phyloP scores from a whole-genome alignment of 2,888 invertebrate genomes.

The Melanostoma mellinum region DNA sequence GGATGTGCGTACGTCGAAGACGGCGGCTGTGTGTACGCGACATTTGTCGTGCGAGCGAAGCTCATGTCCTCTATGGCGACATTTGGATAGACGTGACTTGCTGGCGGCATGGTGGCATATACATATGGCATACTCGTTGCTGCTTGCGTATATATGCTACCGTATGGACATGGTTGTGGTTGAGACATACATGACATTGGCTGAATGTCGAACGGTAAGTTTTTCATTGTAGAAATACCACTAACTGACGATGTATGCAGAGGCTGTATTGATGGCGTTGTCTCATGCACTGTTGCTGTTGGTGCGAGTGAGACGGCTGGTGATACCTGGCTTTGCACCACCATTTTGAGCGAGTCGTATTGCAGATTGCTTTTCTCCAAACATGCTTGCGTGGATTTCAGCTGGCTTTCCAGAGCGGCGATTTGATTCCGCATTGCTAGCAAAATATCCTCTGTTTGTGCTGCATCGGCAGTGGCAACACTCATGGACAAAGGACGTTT shows the following conservation, averaged over 20 bases:
- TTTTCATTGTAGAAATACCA: not conserved
- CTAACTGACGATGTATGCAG: not conserved
- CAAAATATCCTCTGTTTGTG: too few relatives aligned
- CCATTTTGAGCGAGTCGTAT: not conserved
- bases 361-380: too few relatives aligned
- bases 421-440: too few relatives aligned
- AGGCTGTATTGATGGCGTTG: too few relatives aligned
- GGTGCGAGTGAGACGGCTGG: too few relatives aligned
- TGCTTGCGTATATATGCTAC: not conserved
- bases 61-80: not conserved
- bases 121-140: slow-evolving; percentile 2
- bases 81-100: not conserved
- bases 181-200: slow-evolving; percentile 4
- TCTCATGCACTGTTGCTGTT: too few relatives aligned
- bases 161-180: not conserved
- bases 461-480: too few relatives aligned
- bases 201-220: slow-evolving; percentile 3
- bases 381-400: too few relatives aligned
- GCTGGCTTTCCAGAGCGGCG: too few relatives aligned
- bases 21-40: too few relatives aligned
- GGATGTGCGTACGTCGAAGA: too few relatives aligned
- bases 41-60: not conserved
- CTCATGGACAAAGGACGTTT: too few relatives aligned
- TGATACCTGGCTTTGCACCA: not conserved
- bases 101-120: slow-evolving; percentile 9